Evolutionary conservation across 2,888 invertebrate genomes (phyloP).

Genomic region (Metalampra italica): DNA sequence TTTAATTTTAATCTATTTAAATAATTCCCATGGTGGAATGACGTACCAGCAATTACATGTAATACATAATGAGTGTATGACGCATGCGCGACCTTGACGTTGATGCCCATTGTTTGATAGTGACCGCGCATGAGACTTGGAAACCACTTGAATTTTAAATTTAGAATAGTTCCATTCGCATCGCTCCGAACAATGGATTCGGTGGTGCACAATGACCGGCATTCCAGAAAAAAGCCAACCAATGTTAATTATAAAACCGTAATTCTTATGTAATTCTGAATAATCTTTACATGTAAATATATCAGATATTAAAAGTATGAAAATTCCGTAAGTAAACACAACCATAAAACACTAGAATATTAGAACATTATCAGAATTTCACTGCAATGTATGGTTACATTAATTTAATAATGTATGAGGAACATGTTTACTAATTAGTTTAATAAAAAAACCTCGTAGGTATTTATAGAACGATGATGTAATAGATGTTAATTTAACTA

Average conservation of each 20-base stretch:
- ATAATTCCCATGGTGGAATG: slow-evolving; percentile 29
- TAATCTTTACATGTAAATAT: no score
- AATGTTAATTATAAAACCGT: background rate
- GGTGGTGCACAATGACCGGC: background rate
- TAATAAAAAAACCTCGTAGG: no score
- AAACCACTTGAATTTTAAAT: slow-evolving; percentile 40
- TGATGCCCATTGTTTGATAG: slow-evolving; percentile 66
- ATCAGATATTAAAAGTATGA: no score
- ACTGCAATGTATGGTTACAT: no score
- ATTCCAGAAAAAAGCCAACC: background rate
- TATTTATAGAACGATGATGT: no score
- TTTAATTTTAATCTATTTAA: slow-evolving; percentile 11
- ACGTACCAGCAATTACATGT: slow-evolving; percentile 61
- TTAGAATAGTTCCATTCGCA: slow-evolving; percentile 25
- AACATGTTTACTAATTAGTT: no score
- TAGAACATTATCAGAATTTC: no score
- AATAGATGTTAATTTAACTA: no score
- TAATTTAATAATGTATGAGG: no score
- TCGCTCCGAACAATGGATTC: slow-evolving; percentile 12
- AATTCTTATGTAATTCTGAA: background rate
- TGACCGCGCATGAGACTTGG: slow-evolving; percentile 30
- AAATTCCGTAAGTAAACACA: no score
- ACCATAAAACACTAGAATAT: no score
- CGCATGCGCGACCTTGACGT: slow-evolving; percentile 62
- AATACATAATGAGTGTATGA: slow-evolving; percentile 57